Evolutionary conservation across 2,888 invertebrate species (phyloP).

Genomic region (Xestia sexstrigata): DNA sequence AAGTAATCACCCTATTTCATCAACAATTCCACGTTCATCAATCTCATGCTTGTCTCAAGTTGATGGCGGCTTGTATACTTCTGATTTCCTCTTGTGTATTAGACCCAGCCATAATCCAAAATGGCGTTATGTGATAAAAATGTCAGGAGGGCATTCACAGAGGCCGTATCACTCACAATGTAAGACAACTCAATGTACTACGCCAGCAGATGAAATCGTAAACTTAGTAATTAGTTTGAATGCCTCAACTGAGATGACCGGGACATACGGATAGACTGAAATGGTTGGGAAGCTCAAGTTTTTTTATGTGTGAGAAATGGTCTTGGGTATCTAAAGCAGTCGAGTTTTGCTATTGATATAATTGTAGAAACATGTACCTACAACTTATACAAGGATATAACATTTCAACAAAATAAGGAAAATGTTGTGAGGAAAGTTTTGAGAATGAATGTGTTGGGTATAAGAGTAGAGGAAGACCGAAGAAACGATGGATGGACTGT

Average conservation of each 20-base stretch:
- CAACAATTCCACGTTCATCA: constrained; percentile 17
- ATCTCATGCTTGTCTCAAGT: background rate
- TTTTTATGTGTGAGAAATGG: background rate
- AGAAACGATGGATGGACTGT: no score
- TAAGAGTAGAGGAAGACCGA: no score
- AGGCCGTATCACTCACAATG: constrained; percentile 72
- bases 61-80: constrained; percentile 32
- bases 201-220: constrained; percentile 74
- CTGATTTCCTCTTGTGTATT: constrained; percentile 33
- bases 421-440: no score
- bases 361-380: background rate
- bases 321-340: background rate
- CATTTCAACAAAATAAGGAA: no score
- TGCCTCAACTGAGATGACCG: constrained; percentile 68
- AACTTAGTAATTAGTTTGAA: constrained; percentile 81
- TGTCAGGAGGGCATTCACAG: constrained; percentile 58
- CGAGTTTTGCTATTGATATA: background rate
- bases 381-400: no score
- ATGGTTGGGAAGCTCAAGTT: background rate
- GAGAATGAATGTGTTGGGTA: no score
- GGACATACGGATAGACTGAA: constrained; percentile 48
- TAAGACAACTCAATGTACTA: constrained; percentile 80
- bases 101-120: constrained; percentile 61
- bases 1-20: background rate
- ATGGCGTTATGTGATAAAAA: constrained; percentile 73